A percentile compares a stretch with the other conserved stretches of the same genome.
Evolutionary conservation across 2,113 vertebrate species (phyloP).

Genomic region (Tauraco erythrolophus): DNA sequence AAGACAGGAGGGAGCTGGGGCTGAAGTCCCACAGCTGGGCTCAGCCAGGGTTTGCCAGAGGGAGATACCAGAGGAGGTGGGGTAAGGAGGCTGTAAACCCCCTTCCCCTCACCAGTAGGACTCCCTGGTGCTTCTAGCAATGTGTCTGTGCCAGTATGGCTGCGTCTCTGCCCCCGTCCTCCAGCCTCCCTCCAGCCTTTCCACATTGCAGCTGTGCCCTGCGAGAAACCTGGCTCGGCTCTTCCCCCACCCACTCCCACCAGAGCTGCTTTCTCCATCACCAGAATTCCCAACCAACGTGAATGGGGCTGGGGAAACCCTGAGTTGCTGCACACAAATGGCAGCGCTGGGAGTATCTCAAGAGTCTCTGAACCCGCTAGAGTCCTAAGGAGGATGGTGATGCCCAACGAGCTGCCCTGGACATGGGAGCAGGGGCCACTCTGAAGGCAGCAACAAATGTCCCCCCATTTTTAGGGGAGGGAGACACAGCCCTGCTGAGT

Average conservation of each 20-base stretch:
- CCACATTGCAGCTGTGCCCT: rapidly evolving
- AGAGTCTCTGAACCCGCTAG: rapidly evolving
- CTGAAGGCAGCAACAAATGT: neutral
- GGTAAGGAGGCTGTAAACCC: no score
- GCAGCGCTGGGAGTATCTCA: neutral
- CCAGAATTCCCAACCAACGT: neutral
- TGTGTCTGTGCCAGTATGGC: neutral
- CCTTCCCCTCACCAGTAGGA: neutral
- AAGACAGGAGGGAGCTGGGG: neutral
- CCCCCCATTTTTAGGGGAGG: rapidly evolving
- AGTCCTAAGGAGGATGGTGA: neutral
- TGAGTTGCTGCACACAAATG: rapidly evolving
- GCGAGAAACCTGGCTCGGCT: neutral
- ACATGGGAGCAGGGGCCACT: neutral
- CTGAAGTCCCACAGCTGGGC: neutral
- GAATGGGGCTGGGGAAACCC: rapidly evolving
- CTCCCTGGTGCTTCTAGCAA: neutral
- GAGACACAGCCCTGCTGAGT: no score
- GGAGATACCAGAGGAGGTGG: neutral
- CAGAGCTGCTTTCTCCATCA: neutral
- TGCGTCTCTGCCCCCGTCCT: neutral
- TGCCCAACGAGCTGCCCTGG: neutral
- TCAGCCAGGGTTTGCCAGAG: neutral
- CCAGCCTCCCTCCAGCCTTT: neutral
- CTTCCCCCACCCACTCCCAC: neutral